Evolutionary conservation across 2,113 vertebrate species (phyloP), one percentile per base, ranked within the genome.

Genomic region (Pachypanchax playfairii): DNA sequence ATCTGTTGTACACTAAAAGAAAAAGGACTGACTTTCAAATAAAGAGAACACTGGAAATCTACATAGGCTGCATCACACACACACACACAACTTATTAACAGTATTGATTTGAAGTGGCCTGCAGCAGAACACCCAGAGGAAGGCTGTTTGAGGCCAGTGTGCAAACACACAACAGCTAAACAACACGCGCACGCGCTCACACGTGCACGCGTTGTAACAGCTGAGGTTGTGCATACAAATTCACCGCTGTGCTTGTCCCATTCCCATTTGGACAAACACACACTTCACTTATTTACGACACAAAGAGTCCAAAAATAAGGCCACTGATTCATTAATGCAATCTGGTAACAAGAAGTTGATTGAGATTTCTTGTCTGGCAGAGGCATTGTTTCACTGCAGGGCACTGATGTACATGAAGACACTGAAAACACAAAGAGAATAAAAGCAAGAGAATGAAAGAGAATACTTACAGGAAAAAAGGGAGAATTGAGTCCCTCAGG

Each of bases 391-490:
- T 68, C 65, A 55, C 61, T 69, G 62, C 20, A 28, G 55, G 70
- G 57, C 65, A 71, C 35, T 1, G 52, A 77, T 57, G 35, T 39
- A 68, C 42, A 59, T 39, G 69, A 31, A 67, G 72, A n/a, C 55
- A 48, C 31, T 31, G 56, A 65, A 66, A 84, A 85, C 59, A 84
- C 64, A 1, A 44, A 76, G 73, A 85, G 69, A 75, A 82, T 70
- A 77, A 80, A 73, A 71, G 77, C 43, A 44, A 46, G 54, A 73
- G 78, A 88, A 82, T 84, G 79, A 83, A 83, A 82, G 74, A 80
- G 75, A 84, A 89, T 89, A 91, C 91, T 92, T 79, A 93, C 90
- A 88, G 75, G 71, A 6, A 42, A 77, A 79, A 47, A 79, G 77
- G 82, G 83, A 84, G 79, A 82, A 78, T 65, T 67, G 53, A 58